phyloP scores from a whole-genome alignment of 2,797 vertebrate genomes.

The Todus mexicanus region DNA sequence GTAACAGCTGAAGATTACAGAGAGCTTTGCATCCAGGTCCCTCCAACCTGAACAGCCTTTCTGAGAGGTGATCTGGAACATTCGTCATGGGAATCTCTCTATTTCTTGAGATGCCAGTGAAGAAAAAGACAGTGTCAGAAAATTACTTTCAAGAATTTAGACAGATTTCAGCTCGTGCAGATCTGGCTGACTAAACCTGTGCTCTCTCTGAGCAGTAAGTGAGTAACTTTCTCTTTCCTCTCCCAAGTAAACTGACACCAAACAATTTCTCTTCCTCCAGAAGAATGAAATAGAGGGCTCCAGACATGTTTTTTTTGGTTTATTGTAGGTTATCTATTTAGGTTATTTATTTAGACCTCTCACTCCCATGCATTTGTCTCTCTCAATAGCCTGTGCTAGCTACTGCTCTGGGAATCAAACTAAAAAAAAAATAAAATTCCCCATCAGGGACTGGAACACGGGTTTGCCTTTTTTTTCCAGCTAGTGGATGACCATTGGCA shows the following conservation, averaged over 20 bases:
- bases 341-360: not conserved
- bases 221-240: not conserved
- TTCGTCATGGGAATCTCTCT: not conserved
- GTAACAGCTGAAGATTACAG: not conserved
- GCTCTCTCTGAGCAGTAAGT: not conserved
- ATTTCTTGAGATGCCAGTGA: not conserved
- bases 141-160: not conserved
- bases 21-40: not conserved
- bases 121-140: not conserved
- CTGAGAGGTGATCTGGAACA: not conserved
- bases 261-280: not conserved
- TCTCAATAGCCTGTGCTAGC: not conserved
- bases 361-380: not conserved
- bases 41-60: not conserved
- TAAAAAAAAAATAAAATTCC: not conserved
- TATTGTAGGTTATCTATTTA: not conserved
- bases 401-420: not conserved
- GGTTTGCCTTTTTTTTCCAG: not conserved
- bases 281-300: not conserved
- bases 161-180: not conserved
- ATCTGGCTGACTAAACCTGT: not conserved
- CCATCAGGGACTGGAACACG: not conserved
- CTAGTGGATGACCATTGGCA: not conserved
- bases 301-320: not conserved
- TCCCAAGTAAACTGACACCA: not conserved